Evolutionary conservation across 2,113 vertebrate species (phyloP), one percentile per base, ranked within the genome.

Genomic region (Maccullochella peelii): DNA sequence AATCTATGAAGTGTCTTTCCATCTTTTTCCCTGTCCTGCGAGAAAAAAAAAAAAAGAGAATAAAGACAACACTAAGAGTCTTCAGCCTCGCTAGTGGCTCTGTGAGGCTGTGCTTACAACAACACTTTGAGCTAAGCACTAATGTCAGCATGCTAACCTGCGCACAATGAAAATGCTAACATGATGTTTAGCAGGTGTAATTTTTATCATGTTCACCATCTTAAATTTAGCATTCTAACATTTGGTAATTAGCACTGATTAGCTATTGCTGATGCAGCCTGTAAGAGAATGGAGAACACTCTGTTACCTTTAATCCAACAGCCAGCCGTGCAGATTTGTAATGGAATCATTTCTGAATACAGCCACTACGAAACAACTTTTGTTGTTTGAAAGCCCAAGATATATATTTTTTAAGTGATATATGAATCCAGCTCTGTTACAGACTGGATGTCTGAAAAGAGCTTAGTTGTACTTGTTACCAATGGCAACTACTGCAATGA

Each of bases 241-340:
- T 40, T 40, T 40, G 38, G 8, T 40, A 8, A 40, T 8, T 40
- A 9, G 7, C 38, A 40, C 38, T 9, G 38, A 40, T 40, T 40
- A 40, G 38, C 38, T 1, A 61, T 40, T 25, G 10, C 63, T 62
- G 62, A 84, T 21, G 4, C 42, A 73, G 73, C 52, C 66, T 23
- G 10, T n/a, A 44, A 79, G 42, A 42, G 18, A 58, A 79, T 25
- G 15, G 54, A 84, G 61, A 63, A 52, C 55, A 61, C 44, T 73
- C 8, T 50, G 23, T 8, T 23, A 40, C 20, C 6, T 59, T 52
- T n/a, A 30, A 42, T 25, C 21, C 11, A 52, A 44, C 50, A 58
- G 40, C 50, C 2, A 15, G 40, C 38, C n/a, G 9, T 21, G 25
- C 54, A 27, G 7, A 44, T 73, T n/a, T 21, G 9, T 21, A 59